Base-by-base conservation (phyloP, 2,113 vertebrate genomes). In the Naja naja region DNA sequence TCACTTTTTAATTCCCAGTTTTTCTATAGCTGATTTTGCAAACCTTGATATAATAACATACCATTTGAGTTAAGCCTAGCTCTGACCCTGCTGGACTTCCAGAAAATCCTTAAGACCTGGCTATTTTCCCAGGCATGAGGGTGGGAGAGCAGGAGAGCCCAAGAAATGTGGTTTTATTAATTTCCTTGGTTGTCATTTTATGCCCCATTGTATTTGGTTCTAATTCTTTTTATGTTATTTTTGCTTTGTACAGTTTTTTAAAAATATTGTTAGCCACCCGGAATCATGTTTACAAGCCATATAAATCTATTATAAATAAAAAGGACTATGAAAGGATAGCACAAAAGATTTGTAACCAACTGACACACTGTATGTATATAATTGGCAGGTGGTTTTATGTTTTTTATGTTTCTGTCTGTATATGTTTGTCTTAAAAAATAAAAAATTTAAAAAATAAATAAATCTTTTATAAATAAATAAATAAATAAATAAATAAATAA, bases 1-100 rank as follows among this genome's bases (percentile, higher is more conserved):
- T 43, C 89, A 52, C 53, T 43, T 47, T 56, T 86, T 88, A 93
- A 85, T 4, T n/a, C 85, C 55, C 91, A 49, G 81, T 20, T 95
- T 58, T 94, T 25, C 34, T 85, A 45, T 94, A 81, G 25, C 87
- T 55, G 53, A 5, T 27, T 45, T 30, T 52, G 91, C 91, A 85
- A 94, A 85, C 94, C 45, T 90, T 52, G 39, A 81, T 81, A 22
- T 43, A 81, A 39, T 43, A 22, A 6, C 20, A 0, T 43, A 4
- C 74, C 34, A 43, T 22, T 22, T 43, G 34, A 81, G 34, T 39
- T 43, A 43, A 81, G 34, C 7, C 34, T 22, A 34, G 74, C 74
- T 81, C 34, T 81, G 74, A 43, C 74, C 74, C 74, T 81, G 74
- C 74, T 81, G n/a, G 74, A 39, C 34, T 81, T 81, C 43, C 18